phyloP scores from a whole-genome alignment of 2,888 invertebrate genomes.

The Phengaris alcon region DNA sequence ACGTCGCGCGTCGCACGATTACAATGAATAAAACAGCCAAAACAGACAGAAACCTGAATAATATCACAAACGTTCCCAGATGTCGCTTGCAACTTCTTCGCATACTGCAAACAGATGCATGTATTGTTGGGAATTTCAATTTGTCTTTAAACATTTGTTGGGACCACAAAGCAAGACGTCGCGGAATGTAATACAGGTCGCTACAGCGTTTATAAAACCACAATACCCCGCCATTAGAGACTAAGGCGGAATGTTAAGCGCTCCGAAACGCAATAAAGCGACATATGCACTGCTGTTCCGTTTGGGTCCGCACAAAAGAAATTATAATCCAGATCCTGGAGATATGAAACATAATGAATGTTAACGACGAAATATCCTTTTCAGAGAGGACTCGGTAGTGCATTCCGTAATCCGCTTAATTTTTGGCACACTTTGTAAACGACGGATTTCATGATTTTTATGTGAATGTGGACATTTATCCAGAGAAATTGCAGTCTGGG shows the following conservation, averaged over 20 bases:
- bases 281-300: conserved; percentile 51
- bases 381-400: not conserved
- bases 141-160: conserved; percentile 45
- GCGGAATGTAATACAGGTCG: conserved; percentile 61
- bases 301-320: conserved; percentile 38
- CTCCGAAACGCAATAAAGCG: conserved; percentile 62
- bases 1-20: not conserved
- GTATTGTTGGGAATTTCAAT: conserved; percentile 34
- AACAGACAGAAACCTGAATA: not conserved
- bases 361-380: not conserved
- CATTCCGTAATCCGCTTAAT: not conserved
- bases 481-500: not conserved
- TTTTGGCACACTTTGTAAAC: too few relatives aligned
- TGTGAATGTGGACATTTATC: not conserved
- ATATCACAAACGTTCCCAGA: not conserved
- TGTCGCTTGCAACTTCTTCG: conserved; percentile 9
- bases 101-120: conserved; percentile 6
- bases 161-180: conserved; percentile 48
- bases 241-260: conserved; percentile 59
- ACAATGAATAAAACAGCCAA: not conserved
- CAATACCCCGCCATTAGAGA: conserved; percentile 61
- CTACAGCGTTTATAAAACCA: conserved; percentile 65
- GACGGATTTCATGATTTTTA: not conserved
- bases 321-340: conserved; percentile 33
- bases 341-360: not conserved